These are phyloP conservation scores for Megamerina dolium DNA, from an alignment of 2,888 invertebrate genomes.

Conservation along the genomic window DNA sequence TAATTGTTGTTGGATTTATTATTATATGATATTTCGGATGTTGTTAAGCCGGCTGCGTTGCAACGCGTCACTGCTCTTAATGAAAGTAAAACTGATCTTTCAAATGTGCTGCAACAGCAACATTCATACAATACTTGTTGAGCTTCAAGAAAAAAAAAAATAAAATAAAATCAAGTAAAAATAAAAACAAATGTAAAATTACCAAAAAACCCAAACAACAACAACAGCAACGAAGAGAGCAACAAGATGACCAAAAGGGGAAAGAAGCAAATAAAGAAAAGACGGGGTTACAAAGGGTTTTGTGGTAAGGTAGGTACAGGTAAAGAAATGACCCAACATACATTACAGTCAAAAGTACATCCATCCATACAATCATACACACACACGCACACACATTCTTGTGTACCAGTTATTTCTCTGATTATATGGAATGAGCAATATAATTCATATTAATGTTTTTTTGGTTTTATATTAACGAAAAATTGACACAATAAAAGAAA, in stretches of 20 bases:
- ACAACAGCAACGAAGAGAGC: not conserved
- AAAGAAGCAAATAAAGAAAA: not conserved
- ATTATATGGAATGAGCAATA: too few species aligned
- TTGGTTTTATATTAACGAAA: conserved; percentile 9
- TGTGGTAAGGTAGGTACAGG: conserved; percentile 10
- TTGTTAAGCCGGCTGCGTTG: conserved; percentile 28
- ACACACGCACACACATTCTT: conserved; percentile 3
- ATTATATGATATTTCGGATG: conserved; percentile 25
- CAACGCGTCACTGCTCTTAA: conserved; percentile 24
- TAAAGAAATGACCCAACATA: too few species aligned
- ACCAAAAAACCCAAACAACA: too few species aligned
- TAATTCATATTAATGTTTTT: too few species aligned
- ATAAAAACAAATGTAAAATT: too few species aligned
- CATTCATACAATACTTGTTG: too few species aligned
- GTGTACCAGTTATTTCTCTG: too few species aligned
- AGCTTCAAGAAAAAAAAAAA: too few species aligned
- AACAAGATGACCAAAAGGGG: not conserved
- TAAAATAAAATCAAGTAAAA: too few species aligned
- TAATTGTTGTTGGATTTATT: conserved; percentile 4
- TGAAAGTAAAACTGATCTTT: conserved; percentile 38
- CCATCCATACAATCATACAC: not conserved
- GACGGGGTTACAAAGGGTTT: conserved; percentile 5
- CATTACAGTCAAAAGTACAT: too few species aligned
- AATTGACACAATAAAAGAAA: not conserved
- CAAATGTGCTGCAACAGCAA: not conserved